A percentile compares a stretch with the other conserved stretches of the same genome.
phyloP scores from a whole-genome alignment of 2,797 vertebrate genomes.

The Pitangus sulphuratus region DNA sequence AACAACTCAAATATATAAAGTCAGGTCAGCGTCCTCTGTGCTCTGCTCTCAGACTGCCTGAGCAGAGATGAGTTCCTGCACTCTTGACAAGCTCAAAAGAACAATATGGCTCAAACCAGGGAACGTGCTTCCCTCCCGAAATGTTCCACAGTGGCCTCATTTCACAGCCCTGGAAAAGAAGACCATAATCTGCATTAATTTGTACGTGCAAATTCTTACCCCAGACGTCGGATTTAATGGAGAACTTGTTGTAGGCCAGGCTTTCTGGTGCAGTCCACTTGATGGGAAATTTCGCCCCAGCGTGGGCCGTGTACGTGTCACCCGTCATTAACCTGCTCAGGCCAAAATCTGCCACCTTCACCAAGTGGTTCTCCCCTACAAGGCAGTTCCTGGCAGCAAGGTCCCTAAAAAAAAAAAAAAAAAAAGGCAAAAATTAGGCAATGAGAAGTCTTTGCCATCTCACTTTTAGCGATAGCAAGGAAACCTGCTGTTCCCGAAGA shows the following conservation, averaged over 20 bases:
- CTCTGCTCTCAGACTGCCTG: background rate
- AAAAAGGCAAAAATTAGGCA: background rate
- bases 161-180: background rate
- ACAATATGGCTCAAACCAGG: background rate
- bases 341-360: constrained; percentile 98
- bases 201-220: constrained; percentile 79
- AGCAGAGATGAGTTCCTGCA: background rate
- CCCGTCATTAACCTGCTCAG: constrained; percentile 96
- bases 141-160: background rate
- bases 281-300: constrained; percentile 97
- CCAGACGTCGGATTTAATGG: constrained; percentile 98
- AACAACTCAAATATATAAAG: background rate
- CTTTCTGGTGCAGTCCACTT: constrained; percentile 99
- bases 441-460: background rate
- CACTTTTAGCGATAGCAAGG: background rate
- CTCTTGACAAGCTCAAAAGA: background rate
- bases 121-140: background rate
- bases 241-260: constrained; percentile 99
- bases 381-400: constrained; percentile 97
- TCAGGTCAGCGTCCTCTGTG: background rate
- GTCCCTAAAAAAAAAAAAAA: constrained; percentile 78
- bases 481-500: background rate
- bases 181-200: background rate
- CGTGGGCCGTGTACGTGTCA: constrained; percentile 94
- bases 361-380: constrained; percentile 98